phyloP scores from a whole-genome alignment of 2,113 vertebrate genomes.

The Galbula dea region DNA sequence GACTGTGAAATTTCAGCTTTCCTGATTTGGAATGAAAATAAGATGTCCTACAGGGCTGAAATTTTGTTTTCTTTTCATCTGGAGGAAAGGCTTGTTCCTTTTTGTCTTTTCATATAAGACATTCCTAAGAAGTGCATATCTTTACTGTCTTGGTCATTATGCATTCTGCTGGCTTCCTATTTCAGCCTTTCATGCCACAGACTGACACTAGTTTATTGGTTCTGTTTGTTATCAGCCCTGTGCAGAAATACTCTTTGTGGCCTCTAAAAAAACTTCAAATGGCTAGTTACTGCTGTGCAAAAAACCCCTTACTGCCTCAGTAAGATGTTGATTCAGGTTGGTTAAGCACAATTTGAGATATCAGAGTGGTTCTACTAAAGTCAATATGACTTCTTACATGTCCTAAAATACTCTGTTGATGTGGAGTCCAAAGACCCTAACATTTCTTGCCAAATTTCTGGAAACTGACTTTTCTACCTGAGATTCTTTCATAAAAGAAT shows the following conservation, averaged over 20 bases:
- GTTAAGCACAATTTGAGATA: neutral
- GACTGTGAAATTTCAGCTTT: neutral
- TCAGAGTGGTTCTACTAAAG: neutral
- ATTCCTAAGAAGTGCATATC: neutral
- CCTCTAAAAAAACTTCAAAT: neutral
- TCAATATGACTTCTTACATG: neutral
- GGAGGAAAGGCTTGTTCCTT: neutral
- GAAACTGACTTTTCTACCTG: constrained; percentile 46
- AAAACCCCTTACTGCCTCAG: neutral
- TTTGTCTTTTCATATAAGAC: neutral
- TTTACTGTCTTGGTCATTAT: neutral
- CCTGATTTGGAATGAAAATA: neutral
- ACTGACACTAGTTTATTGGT: neutral
- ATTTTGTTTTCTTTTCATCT: neutral
- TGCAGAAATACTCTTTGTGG: neutral
- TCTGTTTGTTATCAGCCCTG: neutral
- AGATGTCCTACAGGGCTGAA: neutral
- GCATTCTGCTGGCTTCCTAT: neutral
- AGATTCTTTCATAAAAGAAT: constrained; percentile 41
- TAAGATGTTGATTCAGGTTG: neutral
- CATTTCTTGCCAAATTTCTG: constrained; percentile 41
- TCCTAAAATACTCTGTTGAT: neutral
- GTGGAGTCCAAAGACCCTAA: neutral
- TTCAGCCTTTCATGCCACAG: neutral
- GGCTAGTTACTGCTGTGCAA: neutral